Evolutionary conservation across 2,797 vertebrate genomes (phyloP), one percentile per base, ranked within the genome.

Genomic region (Eremophila alpestris): DNA sequence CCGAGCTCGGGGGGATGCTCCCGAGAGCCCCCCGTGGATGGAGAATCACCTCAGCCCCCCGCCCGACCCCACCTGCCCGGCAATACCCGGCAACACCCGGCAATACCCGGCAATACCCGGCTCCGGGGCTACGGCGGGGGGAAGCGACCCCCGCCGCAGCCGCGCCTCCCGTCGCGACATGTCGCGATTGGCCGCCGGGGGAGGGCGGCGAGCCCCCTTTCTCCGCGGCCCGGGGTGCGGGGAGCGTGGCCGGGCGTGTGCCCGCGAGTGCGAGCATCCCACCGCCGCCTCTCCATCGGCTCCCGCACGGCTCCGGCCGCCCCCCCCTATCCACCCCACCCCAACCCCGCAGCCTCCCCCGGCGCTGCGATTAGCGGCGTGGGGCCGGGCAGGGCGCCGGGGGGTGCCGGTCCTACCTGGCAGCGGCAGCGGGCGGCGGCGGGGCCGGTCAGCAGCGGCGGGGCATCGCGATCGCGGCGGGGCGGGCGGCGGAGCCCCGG

Each of bases 391-490:
- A 70, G 58, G 71, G 34, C 41, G 48, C 38, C 54, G 78, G 32
- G 5, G 15, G 26, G 19, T 69, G 19, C 11, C 38, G 38, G 51
- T 92, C 86, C 86, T 95, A 95, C 94, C 94, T 93, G 94, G 51
- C 40, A 45, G 40, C 63, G 23, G 85, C 11, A 64, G 82, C 70
- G 46, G 85, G 45, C 7, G 63, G 24, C 56, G 76, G 49, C 74
- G 60, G 87, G 71, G 83, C 51, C 41, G 80, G 71, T 92, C 74
- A 80, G 86, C 69, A 83, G 73, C 78, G 32, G 45, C 54, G 49
- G 58, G 76, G 91, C 91, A n/a, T n/a, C n/a, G n/a, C n/a, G n/a
- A 91, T 90, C 91, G 83, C 80, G 64, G 90, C 59, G 83, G 63
- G 93, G 86, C 63, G 87, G 83, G 68, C 16, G 86, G 78, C 55